These are phyloP conservation scores for Muscicapa comitata DNA, from an alignment of 2,797 vertebrate species.

Conservation along the genomic window DNA sequence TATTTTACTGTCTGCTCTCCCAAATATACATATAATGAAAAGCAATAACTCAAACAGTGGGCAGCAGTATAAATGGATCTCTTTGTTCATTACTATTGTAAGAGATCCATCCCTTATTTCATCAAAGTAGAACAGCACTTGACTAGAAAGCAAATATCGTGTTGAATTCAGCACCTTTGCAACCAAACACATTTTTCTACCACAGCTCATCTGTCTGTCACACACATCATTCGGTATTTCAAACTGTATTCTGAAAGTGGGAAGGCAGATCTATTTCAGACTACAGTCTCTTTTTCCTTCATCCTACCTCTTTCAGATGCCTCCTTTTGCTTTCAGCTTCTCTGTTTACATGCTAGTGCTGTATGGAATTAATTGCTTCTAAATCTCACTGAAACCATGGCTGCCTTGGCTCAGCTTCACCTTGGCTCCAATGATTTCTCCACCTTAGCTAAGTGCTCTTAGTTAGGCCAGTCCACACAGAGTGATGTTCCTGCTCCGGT, in stretches of 20 bases:
- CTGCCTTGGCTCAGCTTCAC: neutral
- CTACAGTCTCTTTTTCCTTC: neutral
- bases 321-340: neutral
- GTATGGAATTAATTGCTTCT: neutral
- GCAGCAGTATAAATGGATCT: neutral
- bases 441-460: neutral
- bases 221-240: neutral
- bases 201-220: constrained; percentile 20
- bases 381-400: neutral
- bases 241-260: neutral
- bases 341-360: neutral
- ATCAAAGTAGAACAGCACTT: neutral
- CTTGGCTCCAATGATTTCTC: neutral
- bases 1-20: neutral
- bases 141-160: constrained; percentile 10
- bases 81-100: neutral
- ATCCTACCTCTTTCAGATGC: neutral
- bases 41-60: neutral
- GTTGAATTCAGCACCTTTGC: neutral
- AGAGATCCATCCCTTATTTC: neutral
- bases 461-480: neutral
- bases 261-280: neutral
- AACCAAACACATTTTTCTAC: neutral
- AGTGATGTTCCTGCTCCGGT: neutral
- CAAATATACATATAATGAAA: neutral